phyloP scores from a whole-genome alignment of 2,113 vertebrate species.

The Lota lota region DNA sequence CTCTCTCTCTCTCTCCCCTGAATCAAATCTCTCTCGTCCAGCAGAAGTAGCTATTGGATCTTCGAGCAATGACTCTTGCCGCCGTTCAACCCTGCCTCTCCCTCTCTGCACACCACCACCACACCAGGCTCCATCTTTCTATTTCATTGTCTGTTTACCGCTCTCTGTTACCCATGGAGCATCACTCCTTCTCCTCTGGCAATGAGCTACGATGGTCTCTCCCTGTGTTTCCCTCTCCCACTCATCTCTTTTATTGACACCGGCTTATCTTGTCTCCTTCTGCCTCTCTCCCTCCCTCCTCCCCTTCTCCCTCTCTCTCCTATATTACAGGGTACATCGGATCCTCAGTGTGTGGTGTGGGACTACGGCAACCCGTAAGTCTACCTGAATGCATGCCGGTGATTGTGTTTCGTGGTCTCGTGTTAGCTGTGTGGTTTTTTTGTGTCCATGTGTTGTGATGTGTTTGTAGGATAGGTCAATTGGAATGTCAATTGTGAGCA shows the following conservation, averaged over 20 bases:
- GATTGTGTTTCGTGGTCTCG: background rate
- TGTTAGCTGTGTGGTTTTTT: background rate
- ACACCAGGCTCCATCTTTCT: constrained; percentile 50
- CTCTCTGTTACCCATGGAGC: constrained; percentile 50
- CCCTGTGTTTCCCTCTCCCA: constrained; percentile 28
- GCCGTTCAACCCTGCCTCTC: constrained; percentile 6
- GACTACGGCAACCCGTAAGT: constrained; percentile 93
- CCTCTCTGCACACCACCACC: background rate
- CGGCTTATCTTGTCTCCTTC: constrained; percentile 37
- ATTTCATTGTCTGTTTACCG: constrained; percentile 66
- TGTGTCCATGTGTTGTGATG: too few species aligned
- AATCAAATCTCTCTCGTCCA: constrained; percentile 42
- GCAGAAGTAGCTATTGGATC: constrained; percentile 42
- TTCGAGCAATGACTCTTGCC: constrained; percentile 43
- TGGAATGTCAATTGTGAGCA: too few species aligned
- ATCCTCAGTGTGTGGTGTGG: constrained; percentile 93
- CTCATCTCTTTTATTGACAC: constrained; percentile 51
- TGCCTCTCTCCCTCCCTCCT: background rate
- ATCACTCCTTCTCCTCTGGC: constrained; percentile 55
- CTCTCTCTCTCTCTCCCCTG: constrained; percentile 27
- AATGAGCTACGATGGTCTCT: constrained; percentile 29
- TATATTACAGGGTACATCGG: constrained; percentile 86
- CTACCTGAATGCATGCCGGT: constrained; percentile 3
- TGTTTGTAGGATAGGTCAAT: too few species aligned
- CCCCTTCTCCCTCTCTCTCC: background rate